Evolutionary conservation across 2,888 invertebrate species (phyloP).

Genomic region (Eupithecia pulchellata): DNA sequence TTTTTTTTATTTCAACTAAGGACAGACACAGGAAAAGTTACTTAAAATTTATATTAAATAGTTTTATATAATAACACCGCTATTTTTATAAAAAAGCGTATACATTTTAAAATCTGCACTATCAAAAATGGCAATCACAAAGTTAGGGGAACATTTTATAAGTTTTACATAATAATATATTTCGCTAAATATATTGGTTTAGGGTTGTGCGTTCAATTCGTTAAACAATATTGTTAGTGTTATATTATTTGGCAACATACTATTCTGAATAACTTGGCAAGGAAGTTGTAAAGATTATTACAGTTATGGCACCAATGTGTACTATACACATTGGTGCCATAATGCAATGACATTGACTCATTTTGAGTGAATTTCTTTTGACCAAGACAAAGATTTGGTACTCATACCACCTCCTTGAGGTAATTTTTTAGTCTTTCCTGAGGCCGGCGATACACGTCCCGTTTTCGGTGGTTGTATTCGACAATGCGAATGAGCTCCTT

Average conservation of each 20-base stretch:
- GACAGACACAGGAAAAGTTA: constrained; percentile 16
- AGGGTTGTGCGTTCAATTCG: constrained; percentile 72
- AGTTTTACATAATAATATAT: constrained; percentile 35
- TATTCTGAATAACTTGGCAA: constrained; percentile 5
- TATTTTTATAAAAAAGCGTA: constrained; percentile 54
- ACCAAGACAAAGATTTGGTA: background rate
- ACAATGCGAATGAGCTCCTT: too few species aligned
- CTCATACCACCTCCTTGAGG: constrained; percentile 5
- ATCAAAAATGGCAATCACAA: constrained; percentile 54
- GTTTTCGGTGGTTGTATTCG: too few species aligned
- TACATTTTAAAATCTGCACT: constrained; percentile 56
- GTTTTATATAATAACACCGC: constrained; percentile 37
- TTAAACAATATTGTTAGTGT: constrained; percentile 37
- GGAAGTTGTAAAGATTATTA: background rate
- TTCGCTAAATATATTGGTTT: constrained; percentile 56
- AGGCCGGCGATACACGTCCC: too few species aligned
- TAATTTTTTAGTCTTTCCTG: background rate
- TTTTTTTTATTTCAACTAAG: too few species aligned
- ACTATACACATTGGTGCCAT: too few species aligned
- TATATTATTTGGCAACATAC: constrained; percentile 27
- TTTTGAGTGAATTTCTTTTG: background rate
- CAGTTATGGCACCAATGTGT: background rate
- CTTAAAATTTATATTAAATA: constrained; percentile 23
- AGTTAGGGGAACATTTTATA: constrained; percentile 49
- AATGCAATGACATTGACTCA: too few species aligned